Evolutionary conservation across 2,888 invertebrate species (phyloP).

Genomic region (Melanchra persicariae): DNA sequence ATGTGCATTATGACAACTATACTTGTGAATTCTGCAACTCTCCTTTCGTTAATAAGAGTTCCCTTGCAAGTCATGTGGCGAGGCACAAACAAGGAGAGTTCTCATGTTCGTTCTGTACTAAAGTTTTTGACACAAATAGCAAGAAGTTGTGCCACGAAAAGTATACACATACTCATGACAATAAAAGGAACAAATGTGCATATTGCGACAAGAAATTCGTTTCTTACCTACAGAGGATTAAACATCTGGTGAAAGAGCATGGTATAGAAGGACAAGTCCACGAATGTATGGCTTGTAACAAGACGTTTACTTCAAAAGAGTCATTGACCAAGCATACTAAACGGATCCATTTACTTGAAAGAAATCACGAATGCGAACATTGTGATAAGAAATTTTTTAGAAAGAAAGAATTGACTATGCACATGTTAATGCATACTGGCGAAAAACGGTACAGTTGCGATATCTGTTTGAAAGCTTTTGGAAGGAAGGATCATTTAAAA

Average conservation of each 20-base stretch:
- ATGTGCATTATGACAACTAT: conserved; percentile 59
- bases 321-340: conserved; percentile 50
- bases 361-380: conserved; percentile 43
- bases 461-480: conserved; percentile 56
- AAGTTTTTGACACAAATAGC: conserved; percentile 54
- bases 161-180: conserved; percentile 41
- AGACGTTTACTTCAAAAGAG: conserved; percentile 44
- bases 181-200: conserved; percentile 56
- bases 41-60: conserved; percentile 78
- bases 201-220: conserved; percentile 53
- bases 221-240: conserved; percentile 43
- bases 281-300: conserved; percentile 60
- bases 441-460: conserved; percentile 48
- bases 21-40: conserved; percentile 70
- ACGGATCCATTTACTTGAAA: conserved; percentile 61
- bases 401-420: conserved; percentile 41
- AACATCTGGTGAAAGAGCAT: conserved; percentile 56
- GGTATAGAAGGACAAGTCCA: conserved; percentile 36
- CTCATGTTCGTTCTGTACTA: conserved; percentile 48
- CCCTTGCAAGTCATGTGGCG: conserved; percentile 40
- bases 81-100: conserved; percentile 60
- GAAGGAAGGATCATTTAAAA: conserved; percentile 43
- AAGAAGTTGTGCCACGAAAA: conserved; percentile 60
- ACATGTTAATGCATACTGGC: conserved; percentile 62
- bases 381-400: conserved; percentile 60